Base-by-base conservation (phyloP, 2,113 vertebrate species). In the Alligator sinensis region DNA sequence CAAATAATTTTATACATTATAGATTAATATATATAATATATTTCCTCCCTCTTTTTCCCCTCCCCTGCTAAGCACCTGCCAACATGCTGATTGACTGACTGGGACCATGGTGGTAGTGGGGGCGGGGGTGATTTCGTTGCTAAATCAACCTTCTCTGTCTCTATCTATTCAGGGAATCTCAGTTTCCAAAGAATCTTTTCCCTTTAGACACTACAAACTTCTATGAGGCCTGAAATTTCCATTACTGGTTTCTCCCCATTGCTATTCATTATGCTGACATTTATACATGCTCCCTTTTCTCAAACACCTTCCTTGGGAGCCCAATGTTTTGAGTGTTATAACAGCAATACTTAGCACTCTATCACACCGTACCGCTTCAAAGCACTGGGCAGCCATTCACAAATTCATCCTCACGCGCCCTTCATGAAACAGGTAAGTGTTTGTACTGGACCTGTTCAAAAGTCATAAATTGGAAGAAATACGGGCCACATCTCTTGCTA, bases 51-150 rank as follows among this genome's bases (percentile, higher is more conserved):
- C 78, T 13, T 61, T 58, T 27, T 19, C 25, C 30, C 66, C 15
- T 34, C 28, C n/a, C 7, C 4, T 15, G 34, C 70, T 30, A 13
- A 2, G 3, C 24, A 38, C 70, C 47, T 74, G 7, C 22, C 70
- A 15, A 18, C 11, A 34, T 2, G 4, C 27, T 0, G 0, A 8
- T 2, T 25, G 81, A 54, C 3, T 38, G 9, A 30, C 14, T 24
- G 11, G 12, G 60, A 38, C 63, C 68, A 18, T 5, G 57, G 47
- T 60, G 47, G 1, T 38, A 22, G 21, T 7, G 17, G 17, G 15
- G 9, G 21, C 2, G 13, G 15, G 7, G 68, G 3, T 87, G 9
- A 86, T 74, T 17, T 27, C 9, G 21, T 25, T 64, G 62, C 8
- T 27, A 22, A 30, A 61, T 30, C 61, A n/a, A 16, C 84, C 77